These are phyloP conservation scores for Platycheirus albimanus DNA, from an alignment of 2,888 invertebrate genomes.

Conservation along the genomic window DNA sequence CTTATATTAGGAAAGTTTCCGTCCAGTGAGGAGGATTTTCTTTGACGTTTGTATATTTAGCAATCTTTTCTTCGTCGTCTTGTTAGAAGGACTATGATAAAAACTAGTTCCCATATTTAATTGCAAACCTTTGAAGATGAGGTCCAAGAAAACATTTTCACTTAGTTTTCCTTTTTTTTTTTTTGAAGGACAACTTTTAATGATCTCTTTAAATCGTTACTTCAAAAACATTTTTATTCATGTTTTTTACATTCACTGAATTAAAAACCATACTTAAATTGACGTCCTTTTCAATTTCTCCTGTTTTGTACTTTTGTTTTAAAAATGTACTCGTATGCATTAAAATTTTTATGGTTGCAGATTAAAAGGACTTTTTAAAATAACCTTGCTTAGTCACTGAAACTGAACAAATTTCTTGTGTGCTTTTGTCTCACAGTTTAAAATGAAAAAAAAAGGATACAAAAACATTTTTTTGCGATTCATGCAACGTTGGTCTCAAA, in stretches of 20 bases:
- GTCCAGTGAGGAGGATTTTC: slow-evolving; percentile 1
- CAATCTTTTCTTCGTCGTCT: not conserved
- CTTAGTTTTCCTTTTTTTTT: slow-evolving; percentile 5
- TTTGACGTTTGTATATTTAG: slow-evolving; percentile 31
- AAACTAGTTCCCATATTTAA: slow-evolving; percentile 49
- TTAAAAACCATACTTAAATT: no score
- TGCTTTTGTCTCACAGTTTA: no score
- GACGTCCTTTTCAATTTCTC: no score
- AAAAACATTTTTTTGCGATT: no score
- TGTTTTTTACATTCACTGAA: not conserved
- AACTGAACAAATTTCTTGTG: no score
- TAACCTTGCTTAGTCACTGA: no score
- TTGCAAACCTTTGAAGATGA: slow-evolving; percentile 54
- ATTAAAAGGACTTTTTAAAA: no score
- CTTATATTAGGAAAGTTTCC: slow-evolving; percentile 63
- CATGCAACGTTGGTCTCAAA: no score
- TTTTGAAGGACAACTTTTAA: slow-evolving; percentile 17
- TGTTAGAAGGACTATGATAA: slow-evolving; percentile 18
- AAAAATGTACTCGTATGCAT: no score
- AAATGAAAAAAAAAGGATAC: not conserved
- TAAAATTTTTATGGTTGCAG: no score
- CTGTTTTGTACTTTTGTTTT: no score
- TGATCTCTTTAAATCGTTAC: slow-evolving; percentile 17
- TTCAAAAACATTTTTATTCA: not conserved
- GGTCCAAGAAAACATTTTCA: slow-evolving; percentile 35